A percentile compares a stretch with the other conserved stretches of the same genome.
phyloP scores from a whole-genome alignment of 2,797 vertebrate species.

The Rhinichthys osculus region DNA sequence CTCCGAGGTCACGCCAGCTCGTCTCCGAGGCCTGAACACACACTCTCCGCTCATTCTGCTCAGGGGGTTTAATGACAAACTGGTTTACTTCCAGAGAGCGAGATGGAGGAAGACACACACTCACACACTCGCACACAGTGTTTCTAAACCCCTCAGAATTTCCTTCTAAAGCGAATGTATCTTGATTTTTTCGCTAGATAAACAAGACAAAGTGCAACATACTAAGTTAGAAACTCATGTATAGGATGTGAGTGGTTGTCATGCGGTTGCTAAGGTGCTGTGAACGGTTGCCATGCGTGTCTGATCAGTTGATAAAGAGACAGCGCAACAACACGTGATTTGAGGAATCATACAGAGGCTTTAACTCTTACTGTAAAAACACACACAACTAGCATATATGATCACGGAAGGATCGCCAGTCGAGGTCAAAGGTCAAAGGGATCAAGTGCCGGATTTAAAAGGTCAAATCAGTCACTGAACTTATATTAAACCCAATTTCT shows the following conservation, averaged over 20 bases:
- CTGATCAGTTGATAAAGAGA: not conserved
- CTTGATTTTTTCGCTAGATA: not conserved
- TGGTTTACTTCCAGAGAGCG: too few species aligned
- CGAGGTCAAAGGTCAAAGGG: slow-evolving; percentile 4
- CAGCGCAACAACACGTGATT: not conserved
- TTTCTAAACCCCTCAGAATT: not conserved
- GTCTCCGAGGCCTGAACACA: too few species aligned
- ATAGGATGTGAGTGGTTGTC: not conserved
- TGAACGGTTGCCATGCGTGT: not conserved
- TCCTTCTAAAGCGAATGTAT: not conserved
- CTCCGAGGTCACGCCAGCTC: too few species aligned
- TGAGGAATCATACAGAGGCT: not conserved
- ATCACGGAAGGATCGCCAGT: not conserved
- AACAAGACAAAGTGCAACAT: not conserved
- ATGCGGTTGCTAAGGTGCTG: not conserved
- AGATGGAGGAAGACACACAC: too few species aligned
- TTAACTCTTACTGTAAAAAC: not conserved
- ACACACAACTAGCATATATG: not conserved
- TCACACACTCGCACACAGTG: too few species aligned
- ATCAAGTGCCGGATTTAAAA: not conserved
- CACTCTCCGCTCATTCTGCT: too few species aligned
- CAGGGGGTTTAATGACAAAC: too few species aligned
- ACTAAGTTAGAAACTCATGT: not conserved
- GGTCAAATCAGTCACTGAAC: not conserved
- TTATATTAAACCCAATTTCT: too few species aligned